Evolutionary conservation across 2,888 invertebrate genomes (phyloP).

Genomic region (Odiellus spinosus): DNA sequence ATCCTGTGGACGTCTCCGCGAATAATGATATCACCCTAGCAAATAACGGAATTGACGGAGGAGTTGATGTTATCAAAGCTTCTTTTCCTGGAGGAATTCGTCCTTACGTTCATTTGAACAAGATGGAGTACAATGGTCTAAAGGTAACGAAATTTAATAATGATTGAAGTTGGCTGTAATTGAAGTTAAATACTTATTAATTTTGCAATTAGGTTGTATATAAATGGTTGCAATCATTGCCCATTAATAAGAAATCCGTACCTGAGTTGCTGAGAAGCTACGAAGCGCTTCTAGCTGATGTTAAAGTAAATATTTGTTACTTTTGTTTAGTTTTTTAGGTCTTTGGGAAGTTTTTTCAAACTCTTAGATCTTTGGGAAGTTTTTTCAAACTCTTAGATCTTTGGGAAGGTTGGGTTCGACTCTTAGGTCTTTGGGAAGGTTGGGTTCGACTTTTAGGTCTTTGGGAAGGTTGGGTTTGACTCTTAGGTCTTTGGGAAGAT

Average conservation of each 20-base stretch:
- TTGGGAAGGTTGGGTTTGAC: no score
- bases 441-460: no score
- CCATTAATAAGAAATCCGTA: slow-evolving; percentile 74
- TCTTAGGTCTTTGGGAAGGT: no score
- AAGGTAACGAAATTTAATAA: no score
- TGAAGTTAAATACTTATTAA: background rate
- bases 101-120: slow-evolving; percentile 27
- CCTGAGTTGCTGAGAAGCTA: slow-evolving; percentile 80
- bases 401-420: no score
- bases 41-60: background rate
- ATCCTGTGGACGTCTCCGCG: background rate
- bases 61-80: background rate
- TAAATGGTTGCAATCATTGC: slow-evolving; percentile 74
- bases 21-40: background rate
- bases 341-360: no score
- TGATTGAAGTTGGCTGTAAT: no score
- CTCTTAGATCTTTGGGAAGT: background rate
- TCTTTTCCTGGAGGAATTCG: no score
- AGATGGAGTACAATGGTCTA: slow-evolving; percentile 38
- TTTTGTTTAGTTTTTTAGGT: background rate
- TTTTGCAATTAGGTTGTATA: slow-evolving; percentile 57
- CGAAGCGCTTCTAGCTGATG: slow-evolving; percentile 72
- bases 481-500: no score
- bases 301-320: slow-evolving; percentile 31
- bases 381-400: no score